A percentile compares a stretch with the other conserved stretches of the same genome.
These are phyloP conservation scores for Poecilobothrus nobilitatus DNA, from an alignment of 2,888 invertebrate species.

Conservation along the genomic window DNA sequence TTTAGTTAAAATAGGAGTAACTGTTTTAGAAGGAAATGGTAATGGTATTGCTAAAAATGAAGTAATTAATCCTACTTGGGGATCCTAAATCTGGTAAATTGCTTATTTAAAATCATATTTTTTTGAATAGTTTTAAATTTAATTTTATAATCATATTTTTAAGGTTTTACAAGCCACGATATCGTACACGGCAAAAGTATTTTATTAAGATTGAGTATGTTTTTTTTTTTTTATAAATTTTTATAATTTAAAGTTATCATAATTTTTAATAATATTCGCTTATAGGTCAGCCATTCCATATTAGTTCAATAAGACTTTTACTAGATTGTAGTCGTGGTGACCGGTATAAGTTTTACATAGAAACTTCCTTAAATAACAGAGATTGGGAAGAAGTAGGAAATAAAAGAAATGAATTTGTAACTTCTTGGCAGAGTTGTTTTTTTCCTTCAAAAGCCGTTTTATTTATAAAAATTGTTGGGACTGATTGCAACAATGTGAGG, in stretches of 20 bases:
- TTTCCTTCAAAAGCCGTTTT: slow-evolving; percentile 81
- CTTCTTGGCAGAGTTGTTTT: slow-evolving; percentile 89
- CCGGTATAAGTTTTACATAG: slow-evolving; percentile 92
- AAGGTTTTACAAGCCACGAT: slow-evolving; percentile 93
- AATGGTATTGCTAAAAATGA: slow-evolving; percentile 90
- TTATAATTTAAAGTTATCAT: neutral
- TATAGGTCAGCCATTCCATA: slow-evolving; percentile 82
- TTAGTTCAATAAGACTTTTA: slow-evolving; percentile 81
- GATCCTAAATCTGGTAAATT: slow-evolving; percentile 50
- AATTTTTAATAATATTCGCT: no score
- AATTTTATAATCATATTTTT: no score
- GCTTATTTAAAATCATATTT: neutral
- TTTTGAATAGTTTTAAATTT: no score
- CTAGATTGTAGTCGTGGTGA: slow-evolving; percentile 98
- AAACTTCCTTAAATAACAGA: slow-evolving; percentile 84
- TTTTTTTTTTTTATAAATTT: neutral
- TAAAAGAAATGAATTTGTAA: slow-evolving; percentile 71
- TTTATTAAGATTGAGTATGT: slow-evolving; percentile 78
- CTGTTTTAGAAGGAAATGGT: slow-evolving; percentile 94
- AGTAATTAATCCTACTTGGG: slow-evolving; percentile 89
- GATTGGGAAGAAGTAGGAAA: slow-evolving; percentile 90
- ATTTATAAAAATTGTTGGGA: slow-evolving; percentile 91
- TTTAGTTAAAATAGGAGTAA: slow-evolving; percentile 78
- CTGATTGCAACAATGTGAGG: slow-evolving; percentile 93
- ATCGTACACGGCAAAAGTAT: slow-evolving; percentile 90